Evolutionary conservation across 2,797 vertebrate genomes (phyloP).

Genomic region (Chiloscyllium punctatum): DNA sequence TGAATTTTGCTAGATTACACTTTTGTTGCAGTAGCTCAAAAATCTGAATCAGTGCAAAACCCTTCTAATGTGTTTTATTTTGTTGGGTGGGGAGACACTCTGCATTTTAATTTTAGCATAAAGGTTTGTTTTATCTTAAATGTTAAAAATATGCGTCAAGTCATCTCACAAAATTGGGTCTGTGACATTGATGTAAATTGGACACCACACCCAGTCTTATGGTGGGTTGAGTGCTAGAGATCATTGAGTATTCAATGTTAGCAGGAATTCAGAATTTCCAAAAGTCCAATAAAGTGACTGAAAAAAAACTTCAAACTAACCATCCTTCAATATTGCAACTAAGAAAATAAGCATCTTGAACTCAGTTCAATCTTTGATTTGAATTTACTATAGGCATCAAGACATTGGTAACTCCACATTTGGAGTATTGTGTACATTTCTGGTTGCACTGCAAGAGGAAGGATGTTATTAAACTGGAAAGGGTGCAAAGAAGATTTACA

Average conservation of each 20-base stretch:
- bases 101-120: not conserved
- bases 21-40: not conserved
- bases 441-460: too few relatives aligned
- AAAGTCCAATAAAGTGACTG: too few relatives aligned
- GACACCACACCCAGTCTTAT: not conserved
- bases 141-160: not conserved
- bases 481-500: too few relatives aligned
- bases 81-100: not conserved
- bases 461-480: too few relatives aligned
- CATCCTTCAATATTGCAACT: not conserved
- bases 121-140: not conserved
- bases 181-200: not conserved
- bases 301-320: not conserved
- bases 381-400: not conserved
- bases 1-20: not conserved
- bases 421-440: too few relatives aligned
- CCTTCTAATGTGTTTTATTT: not conserved
- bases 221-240: not conserved
- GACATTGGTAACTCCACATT: too few relatives aligned
- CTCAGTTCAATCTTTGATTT: not conserved
- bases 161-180: not conserved
- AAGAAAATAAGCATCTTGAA: not conserved
- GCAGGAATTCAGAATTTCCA: not conserved
- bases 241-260: not conserved
- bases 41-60: not conserved